phyloP scores from a whole-genome alignment of 53 echinoderm and acorn worm genomes.

The Patiria pectinifera region DNA sequence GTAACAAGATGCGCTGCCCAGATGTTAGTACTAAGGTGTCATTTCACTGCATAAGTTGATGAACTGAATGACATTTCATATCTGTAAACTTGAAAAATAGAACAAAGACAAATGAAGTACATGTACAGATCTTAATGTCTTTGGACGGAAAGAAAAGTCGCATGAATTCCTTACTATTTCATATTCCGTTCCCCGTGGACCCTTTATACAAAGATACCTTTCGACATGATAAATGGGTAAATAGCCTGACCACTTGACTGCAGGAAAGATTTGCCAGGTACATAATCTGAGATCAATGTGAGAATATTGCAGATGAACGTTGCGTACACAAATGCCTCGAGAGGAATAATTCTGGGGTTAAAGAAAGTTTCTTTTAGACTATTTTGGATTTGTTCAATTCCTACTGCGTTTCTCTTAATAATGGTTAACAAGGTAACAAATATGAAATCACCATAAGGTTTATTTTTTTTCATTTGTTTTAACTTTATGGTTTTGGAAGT shows the following conservation, averaged over 20 bases:
- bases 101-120: neutral
- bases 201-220: neutral
- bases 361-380: too few species aligned
- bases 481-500: too few species aligned
- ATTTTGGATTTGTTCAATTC: too few species aligned
- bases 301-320: too few species aligned
- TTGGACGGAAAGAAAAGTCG: neutral
- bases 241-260: neutral
- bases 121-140: neutral
- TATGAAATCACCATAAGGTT: too few species aligned
- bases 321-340: too few species aligned
- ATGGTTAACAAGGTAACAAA: too few species aligned
- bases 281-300: too few species aligned
- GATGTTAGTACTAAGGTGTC: conserved; percentile 1
- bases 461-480: too few species aligned
- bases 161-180: neutral
- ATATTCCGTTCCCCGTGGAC: neutral
- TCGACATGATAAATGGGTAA: neutral
- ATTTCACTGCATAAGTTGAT: neutral
- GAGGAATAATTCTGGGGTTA: too few species aligned
- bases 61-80: neutral
- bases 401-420: too few species aligned
- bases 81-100: neutral
- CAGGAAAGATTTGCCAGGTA: too few species aligned
- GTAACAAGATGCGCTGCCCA: conserved; percentile 10